phyloP scores from a whole-genome alignment of 2,888 invertebrate genomes.

The Zaprionus obscuricornis region DNA sequence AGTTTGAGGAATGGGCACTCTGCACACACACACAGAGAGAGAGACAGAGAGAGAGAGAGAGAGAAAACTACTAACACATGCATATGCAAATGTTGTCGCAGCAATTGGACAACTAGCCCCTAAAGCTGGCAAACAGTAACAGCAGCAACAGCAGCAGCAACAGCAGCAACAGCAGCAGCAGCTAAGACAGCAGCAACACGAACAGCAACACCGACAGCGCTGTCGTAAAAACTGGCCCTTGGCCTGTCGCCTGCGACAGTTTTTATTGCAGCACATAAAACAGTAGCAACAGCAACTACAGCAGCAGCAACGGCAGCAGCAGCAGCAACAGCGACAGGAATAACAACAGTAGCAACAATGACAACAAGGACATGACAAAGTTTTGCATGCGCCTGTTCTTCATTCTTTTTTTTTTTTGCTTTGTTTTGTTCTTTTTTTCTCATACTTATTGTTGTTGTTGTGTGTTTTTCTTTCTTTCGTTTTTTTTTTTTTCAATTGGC shows the following conservation, averaged over 20 bases:
- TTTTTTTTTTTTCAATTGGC: conserved; percentile 60
- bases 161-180: conserved; percentile 30
- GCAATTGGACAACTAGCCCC: conserved; percentile 62
- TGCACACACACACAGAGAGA: conserved; percentile 42
- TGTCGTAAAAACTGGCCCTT: conserved; percentile 70
- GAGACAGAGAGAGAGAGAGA: too few relatives aligned
- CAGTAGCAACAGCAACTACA: conserved; percentile 47
- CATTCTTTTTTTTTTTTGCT: conserved; percentile 6
- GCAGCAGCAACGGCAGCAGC: conserved; percentile 10
- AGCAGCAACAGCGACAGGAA: conserved; percentile 24
- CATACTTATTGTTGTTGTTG: conserved; percentile 6
- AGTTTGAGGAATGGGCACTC: conserved; percentile 71
- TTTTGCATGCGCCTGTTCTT: conserved; percentile 56
- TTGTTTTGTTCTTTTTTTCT: conserved; percentile 15
- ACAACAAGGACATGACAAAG: conserved; percentile 59
- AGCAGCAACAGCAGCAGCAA: conserved; percentile 47
- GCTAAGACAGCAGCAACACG: conserved; percentile 21
- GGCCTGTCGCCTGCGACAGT: conserved; percentile 68
- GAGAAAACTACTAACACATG: conserved; percentile 28
- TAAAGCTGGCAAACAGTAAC: conserved; percentile 4
- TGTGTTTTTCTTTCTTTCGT: too few relatives aligned
- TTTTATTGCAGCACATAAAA: conserved; percentile 78
- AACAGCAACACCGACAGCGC: conserved; percentile 43
- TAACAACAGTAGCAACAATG: conserved; percentile 17
- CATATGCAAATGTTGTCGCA: conserved; percentile 67